Base-by-base conservation (phyloP, 1,140 invertebrate species). In the Stegodyphus dumicola region DNA sequence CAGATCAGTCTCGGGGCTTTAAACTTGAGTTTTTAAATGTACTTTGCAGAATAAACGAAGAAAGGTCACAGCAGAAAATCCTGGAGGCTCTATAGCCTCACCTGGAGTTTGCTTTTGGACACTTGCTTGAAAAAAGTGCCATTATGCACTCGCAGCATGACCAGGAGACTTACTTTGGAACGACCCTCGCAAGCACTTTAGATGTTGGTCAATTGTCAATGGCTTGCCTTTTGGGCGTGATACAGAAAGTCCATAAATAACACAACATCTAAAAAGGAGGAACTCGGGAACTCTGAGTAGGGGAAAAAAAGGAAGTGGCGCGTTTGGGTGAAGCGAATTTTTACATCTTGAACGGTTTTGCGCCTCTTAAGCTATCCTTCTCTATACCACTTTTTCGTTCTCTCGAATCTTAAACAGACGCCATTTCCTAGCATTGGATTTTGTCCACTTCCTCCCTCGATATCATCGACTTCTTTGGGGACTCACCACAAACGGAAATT, bases 141-240 rank as follows among this genome's bases (percentile, higher is more conserved):
- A 60, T 81, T 73, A 64, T 81, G 69, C 78, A 60, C 69, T 60
- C 6, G 78, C 54, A 73, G 54, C n/a, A 67, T 51, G 54, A 69
- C 64, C 73, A 81, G 73, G 73, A 73, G 78, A 81, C 69, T 49
- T 81, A 56, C 78, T 81, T 81, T 64, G 78, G 78, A 81, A 81
- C 78, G 78, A 81, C 78, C 78, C 4, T 81, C 13, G 69, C 67
- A 79, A 70, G 78, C 78, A 81, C 78, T 81, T 81, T 81, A 81
- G 78, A 64, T 81, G 70, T 60, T 73, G 78, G 78, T 81, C 78
- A 81, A 69, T 81, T 81, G 78, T 71, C 78, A 81, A 81, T 81
- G 69, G 56, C 15, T 73, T 81, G 78, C 78, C 78, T 81, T 81
- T 81, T 81, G 78, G 78, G 78, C 54, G 78, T 65, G 56, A 73